Evolutionary conservation across 2,113 vertebrate species (phyloP), one percentile per base, ranked within the genome.

Genomic region (Laterallus jamaicensis): DNA sequence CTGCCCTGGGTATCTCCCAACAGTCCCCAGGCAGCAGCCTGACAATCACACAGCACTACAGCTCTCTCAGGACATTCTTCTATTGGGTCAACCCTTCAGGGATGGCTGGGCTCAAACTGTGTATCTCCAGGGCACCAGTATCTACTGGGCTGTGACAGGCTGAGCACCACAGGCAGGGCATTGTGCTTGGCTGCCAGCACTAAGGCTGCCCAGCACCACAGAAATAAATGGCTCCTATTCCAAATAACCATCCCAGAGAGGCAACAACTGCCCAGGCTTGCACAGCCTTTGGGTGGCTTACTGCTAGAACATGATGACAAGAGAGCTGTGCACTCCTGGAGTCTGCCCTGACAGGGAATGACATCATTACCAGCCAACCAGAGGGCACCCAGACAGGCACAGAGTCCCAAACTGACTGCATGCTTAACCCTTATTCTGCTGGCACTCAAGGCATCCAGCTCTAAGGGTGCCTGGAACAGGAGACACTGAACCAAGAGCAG

Each of bases 21-120:
- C 24, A 66, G 58, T 3, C 13, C 35, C 70, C 63, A 11, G 0
- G 3, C 31, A 31, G 44, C 0, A 2, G 14, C 40, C n/a, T n/a
- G 47, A 14, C n/a, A 3, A 39, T 29, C 47, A 6, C 1, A 9
- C 0, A 3, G 26, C 1, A 2, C 63, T 15, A 17, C 32, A 14
- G 15, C 50, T 11, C 70, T 11, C 42, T 17, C 10, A 3, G 29
- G 18, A 31, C 9, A 0, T 88, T 31, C 8, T 71, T 17, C 44
- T n/a, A 52, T 9, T 0, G 1, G 44, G 54, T 47, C 66, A 78
- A 21, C 32, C 15, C 54, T 56, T 73, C 11, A n/a, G 85, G 39
- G 80, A 47, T 9, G 54, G 39, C n/a, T 21, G 40, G 21, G 54
- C n/a, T 74, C 31, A 49, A 50, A 42, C 47, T 5, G 29, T 17